Base-by-base conservation (phyloP, 2,797 vertebrate species). In the Notamacropus eugenii region DNA sequence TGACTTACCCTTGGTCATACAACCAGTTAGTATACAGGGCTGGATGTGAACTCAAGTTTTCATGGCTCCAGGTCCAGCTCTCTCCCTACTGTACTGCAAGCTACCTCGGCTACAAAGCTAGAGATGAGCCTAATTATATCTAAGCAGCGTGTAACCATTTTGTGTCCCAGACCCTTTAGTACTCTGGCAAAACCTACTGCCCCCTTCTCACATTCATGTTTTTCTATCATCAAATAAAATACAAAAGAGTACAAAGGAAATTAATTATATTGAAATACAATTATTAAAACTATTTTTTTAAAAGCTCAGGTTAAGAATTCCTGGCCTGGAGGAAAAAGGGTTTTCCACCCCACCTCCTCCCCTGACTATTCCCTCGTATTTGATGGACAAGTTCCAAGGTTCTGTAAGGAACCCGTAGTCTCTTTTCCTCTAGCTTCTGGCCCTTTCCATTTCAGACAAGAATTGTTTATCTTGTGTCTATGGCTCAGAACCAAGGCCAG, bases 381-480 rank as follows among this genome's bases (percentile, higher is more conserved):
- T 87, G 11, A 87, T 46, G 74, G 40, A 87, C 40, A 87, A 87
- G 40, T 87, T 87, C 74, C 74, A 46, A 9, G 40, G 24, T 46
- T 50, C 74, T 28, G 24, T 24, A 50, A 87, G 74, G 34, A 91
- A 54, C 0, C 9, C 8, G 14, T 28, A 55, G 52, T 5, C 54
- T 55, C 52, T 91, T 31, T 54, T 34, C 50, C 54, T 54, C 28
- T 14, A 24, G 50, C 50, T n/a, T 90, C 90, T 27, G 28, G 13
- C 12, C 54, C 90, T 54, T 31, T 54, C 52, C 29, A 54, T 46
- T 46, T 55, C 90, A 55, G 56, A 56, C 40, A 62, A 62, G 91
- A 9, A 92, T 96, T 97, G 96, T 98, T 98, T 98, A 92, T 93
- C 62, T 97, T 97, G 54, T 91, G 40, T 87, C 82, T 92, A 94